Evolutionary conservation across 2,888 invertebrate genomes (phyloP), one percentile per base, ranked within the genome.

Genomic region (Polyploca ridens): DNA sequence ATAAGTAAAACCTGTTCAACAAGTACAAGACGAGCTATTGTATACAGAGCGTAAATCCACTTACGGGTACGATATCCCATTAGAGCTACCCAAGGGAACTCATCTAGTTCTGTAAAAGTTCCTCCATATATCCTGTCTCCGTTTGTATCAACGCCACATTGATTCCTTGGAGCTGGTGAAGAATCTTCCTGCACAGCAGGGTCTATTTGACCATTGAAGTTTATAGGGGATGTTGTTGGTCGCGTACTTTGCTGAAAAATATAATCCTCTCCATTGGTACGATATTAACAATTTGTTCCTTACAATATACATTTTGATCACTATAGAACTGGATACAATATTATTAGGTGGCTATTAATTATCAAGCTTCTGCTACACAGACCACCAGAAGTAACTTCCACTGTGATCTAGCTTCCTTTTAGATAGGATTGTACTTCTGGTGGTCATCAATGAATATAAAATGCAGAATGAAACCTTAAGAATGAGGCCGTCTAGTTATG

Each of bases 51-150:
- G 54, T 14, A 62, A 41, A 8, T 54, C 6, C 64, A 85, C 90
- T 86, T 79, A 95, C 95, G 83, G 69, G 94, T 93, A 44, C 90
- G 88, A 71, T 96, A 96, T 63, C 95, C 95, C 63, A 96, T 70
- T 33, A 95, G 73, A 0, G 94, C 95, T 93, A 95, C 92, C 96
- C 96, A 96, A 0, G 96, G 95, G 81, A 95, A 96, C 76, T 96
- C 96, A 65, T 95, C 95, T 6, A 95, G 77, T n/a, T 95, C 95
- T 0, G 96, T 95, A 59, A 94, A 88, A 64, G 94, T 91, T 11
- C 96, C 96, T 61, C 95, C 95, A 70, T 94, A 95, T 62, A 96
- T 95, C 62, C 95, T 93, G 80, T 96, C 94, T n/a, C 92, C 94
- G 62, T 93, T 90, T 49, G 91, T 93, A 54, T 94, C 94, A 27